Evolutionary conservation across 2,797 vertebrate genomes (phyloP), one percentile per base, ranked within the genome.

Genomic region (Lacerta bilineata): DNA sequence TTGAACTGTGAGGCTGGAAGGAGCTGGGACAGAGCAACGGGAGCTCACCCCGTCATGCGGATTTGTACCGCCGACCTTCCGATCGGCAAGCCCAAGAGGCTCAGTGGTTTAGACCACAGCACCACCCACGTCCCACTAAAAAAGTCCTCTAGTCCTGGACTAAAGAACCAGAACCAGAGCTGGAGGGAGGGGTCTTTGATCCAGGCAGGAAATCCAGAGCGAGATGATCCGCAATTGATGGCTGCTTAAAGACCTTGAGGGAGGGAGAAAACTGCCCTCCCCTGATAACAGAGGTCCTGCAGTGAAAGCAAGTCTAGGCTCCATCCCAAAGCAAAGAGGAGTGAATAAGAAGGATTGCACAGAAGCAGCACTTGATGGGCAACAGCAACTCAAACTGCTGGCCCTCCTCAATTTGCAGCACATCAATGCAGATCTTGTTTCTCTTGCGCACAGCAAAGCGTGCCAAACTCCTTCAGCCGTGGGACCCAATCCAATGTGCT

Each of bases 401-500:
- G 27, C 29, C 36, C 50, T 25, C 72, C 18, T 1, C 17, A 41
- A 50, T 69, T 11, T 17, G 3, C 80, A 17, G 25, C 17, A 33
- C 23, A 80, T 20, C 33, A 59, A 72, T 18, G 29, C n/a, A 66
- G 59, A 18, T 36, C 64, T 89, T 2, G 4, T n/a, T 87, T 84
- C 55, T 25, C 2, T 15, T 39, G 13, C 3, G 29, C 11, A 61
- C 29, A 77, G 33, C 64, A 69, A 43, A 88, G 23, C 20, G 69
- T 29, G 43, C 4, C 15, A 90, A 83, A 41, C 15, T 11, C 83
- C 72, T 55, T 23, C 75, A 75, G 41, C 10, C 43, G 6, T 9
- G 36, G 4, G 3, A 43, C 66, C 4, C 71, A 39, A 86, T 76
- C 75, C 77, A 66, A 90, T 75, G 8, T n/a, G 86, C 93, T 91